Percentiles rank a stretch among this genome's conserved stretches.
Evolutionary conservation across 2,797 vertebrate species (phyloP).

Genomic region (Poecilia wingei): DNA sequence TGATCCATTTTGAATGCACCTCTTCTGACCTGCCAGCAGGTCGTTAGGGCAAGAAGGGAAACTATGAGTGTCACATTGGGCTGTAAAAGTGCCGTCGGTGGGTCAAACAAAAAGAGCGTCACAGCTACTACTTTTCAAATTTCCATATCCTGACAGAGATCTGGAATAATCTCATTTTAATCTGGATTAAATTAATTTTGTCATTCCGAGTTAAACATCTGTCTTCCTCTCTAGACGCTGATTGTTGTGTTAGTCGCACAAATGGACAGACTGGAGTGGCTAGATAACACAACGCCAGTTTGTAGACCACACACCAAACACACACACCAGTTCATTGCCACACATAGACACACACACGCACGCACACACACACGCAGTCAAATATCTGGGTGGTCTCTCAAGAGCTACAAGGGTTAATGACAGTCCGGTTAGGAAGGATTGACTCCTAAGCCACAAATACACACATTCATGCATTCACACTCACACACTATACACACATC

Average conservation of each 20-base stretch:
- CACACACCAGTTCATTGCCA: constrained; percentile 27
- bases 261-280: constrained; percentile 63
- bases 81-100: constrained; percentile 11
- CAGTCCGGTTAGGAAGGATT: constrained; percentile 53
- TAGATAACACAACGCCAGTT: constrained; percentile 64
- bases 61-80: constrained; percentile 23
- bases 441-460: constrained; percentile 45
- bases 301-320: constrained; percentile 59
- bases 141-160: background rate
- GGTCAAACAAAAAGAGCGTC: constrained; percentile 8
- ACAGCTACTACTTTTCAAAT: background rate
- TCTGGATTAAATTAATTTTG: background rate
- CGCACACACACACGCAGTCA: constrained; percentile 5
- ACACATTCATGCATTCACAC: constrained; percentile 18
- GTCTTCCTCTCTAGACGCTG: constrained; percentile 12
- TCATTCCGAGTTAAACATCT: constrained; percentile 10
- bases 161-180: constrained; percentile 2
- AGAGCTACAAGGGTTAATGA: constrained; percentile 68
- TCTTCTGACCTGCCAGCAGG: constrained; percentile 14
- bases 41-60: constrained; percentile 26
- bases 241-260: constrained; percentile 52
- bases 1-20: constrained; percentile 9
- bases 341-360: constrained; percentile 3
- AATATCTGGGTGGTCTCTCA: constrained; percentile 71
- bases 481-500: constrained; percentile 27